Percentiles rank a stretch among this genome's conserved stretches.
Conservation (phyloP, 2,113 vertebrate genomes). For the Hystrix brachyura region DNA sequence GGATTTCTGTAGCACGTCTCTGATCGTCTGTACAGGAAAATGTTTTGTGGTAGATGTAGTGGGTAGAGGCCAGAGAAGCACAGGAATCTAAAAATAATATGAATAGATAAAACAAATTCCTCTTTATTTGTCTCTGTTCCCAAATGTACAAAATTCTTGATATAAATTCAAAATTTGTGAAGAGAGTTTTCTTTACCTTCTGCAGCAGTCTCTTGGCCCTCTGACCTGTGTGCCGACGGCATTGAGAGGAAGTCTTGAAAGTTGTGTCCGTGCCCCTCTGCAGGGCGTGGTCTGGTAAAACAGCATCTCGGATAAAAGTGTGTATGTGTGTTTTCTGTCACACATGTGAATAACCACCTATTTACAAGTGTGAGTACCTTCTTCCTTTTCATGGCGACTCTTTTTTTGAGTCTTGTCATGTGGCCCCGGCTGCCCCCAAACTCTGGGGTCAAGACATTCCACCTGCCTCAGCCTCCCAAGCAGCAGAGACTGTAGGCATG, state of each 20-base stretch:
- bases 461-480: not conserved
- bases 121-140: not conserved
- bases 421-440: not conserved
- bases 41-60: not conserved
- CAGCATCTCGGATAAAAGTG: constrained; percentile 23
- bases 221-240: constrained; percentile 62
- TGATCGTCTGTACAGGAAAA: not conserved
- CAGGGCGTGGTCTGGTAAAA: constrained; percentile 63
- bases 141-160: not conserved
- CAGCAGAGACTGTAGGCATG: not conserved
- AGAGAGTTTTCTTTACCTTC: constrained; percentile 79
- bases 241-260: constrained; percentile 65
- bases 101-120: not conserved
- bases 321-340: constrained; percentile 39
- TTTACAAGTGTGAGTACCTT: constrained; percentile 47
- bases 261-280: not conserved
- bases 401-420: not conserved
- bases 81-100: not conserved
- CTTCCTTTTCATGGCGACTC: not conserved
- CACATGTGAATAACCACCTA: constrained; percentile 39
- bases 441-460: not conserved
- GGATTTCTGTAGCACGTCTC: not conserved
- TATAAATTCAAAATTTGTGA: constrained; percentile 30
- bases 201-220: constrained; percentile 69
- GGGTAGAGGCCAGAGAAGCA: not conserved